Evolutionary conservation across 2,797 vertebrate genomes (phyloP).

Genomic region (Carduelis carduelis): DNA sequence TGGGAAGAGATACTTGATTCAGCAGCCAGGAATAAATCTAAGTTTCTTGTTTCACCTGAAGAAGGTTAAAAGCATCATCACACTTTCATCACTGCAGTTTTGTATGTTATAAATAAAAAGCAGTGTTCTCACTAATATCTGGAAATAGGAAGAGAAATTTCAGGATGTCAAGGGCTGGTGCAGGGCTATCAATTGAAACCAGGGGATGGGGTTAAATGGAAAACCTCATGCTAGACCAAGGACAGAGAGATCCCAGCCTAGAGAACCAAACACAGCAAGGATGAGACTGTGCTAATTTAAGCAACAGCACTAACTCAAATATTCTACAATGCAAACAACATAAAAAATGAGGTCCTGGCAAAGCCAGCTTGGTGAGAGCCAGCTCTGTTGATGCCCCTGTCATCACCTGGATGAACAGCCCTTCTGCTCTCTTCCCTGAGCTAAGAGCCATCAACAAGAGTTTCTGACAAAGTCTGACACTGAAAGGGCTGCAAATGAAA

Average conservation of each 20-base stretch:
- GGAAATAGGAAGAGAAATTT: background rate
- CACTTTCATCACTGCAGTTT: background rate
- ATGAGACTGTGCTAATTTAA: background rate
- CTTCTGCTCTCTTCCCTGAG: background rate
- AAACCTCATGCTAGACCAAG: background rate
- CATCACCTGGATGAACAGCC: background rate
- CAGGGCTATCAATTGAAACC: background rate
- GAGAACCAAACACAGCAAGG: background rate
- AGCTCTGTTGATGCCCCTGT: background rate
- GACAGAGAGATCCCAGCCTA: background rate
- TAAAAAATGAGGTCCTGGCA: background rate
- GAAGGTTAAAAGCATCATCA: background rate
- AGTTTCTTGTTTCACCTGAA: background rate
- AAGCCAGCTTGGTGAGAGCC: background rate
- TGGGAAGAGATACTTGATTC: background rate
- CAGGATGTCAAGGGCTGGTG: background rate
- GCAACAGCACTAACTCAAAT: background rate
- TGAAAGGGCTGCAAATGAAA: accelerated
- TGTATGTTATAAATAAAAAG: background rate
- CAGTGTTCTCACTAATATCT: background rate
- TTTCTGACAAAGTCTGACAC: background rate
- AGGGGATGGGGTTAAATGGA: background rate
- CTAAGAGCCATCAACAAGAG: background rate
- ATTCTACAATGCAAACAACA: background rate
- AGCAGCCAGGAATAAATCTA: background rate